Evolutionary conservation across 2,113 vertebrate genomes (phyloP).

Genomic region (Thinocorus orbignyianus): DNA sequence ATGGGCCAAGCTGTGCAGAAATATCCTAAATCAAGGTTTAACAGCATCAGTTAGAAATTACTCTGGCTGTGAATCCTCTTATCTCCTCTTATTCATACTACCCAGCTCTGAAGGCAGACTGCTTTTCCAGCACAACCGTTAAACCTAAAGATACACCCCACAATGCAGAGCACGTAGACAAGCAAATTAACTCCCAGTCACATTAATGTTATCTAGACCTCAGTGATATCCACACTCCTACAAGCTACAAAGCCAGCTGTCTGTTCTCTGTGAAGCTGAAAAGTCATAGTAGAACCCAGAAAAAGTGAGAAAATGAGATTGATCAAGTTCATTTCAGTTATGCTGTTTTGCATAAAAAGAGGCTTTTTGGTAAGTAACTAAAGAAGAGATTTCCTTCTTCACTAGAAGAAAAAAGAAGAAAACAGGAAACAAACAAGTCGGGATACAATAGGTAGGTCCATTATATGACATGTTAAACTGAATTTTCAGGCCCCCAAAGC

Average conservation of each 20-base stretch:
- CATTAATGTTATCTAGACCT: slow-evolving; percentile 31
- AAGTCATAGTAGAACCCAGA: background rate
- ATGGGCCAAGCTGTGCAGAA: slow-evolving; percentile 12
- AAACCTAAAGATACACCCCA: slow-evolving; percentile 10
- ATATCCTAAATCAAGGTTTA: slow-evolving; percentile 44
- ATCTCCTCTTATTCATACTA: slow-evolving; percentile 41
- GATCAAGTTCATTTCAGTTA: slow-evolving; percentile 15
- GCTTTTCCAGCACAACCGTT: background rate
- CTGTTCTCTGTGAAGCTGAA: slow-evolving; percentile 19
- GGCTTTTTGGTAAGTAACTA: background rate
- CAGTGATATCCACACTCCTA: slow-evolving; percentile 24
- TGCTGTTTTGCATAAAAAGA: background rate
- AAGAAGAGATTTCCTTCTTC: background rate
- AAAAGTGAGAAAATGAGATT: slow-evolving; percentile 19
- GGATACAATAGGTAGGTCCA: background rate
- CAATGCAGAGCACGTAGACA: slow-evolving; percentile 43
- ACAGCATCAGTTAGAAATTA: slow-evolving; percentile 57
- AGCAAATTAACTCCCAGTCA: slow-evolving; percentile 50
- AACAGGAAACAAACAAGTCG: background rate
- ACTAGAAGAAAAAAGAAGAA: background rate
- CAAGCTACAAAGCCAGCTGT: slow-evolving; percentile 19
- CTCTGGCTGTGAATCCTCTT: slow-evolving; percentile 38
- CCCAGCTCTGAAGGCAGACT: background rate
- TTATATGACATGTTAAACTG: background rate
- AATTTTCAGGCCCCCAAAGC: background rate